Conservation (phyloP, 2,888 invertebrate species). For the Meiosimyza platycephala region DNA sequence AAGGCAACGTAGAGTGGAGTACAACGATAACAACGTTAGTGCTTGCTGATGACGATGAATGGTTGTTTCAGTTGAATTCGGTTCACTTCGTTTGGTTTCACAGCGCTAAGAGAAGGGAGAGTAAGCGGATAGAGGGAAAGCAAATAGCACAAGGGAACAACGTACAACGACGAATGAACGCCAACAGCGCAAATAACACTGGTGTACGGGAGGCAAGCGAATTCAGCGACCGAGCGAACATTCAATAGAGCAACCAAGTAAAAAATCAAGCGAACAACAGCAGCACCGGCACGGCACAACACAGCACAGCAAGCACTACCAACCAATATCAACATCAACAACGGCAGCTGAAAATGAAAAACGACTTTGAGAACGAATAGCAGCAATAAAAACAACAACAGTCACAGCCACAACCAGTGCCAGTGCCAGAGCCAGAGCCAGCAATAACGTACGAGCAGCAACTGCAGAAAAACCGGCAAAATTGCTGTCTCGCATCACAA, state of each 20-base stretch:
- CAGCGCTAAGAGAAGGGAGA: neutral
- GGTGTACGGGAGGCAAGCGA: constrained; percentile 57
- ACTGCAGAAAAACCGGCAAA: constrained; percentile 26
- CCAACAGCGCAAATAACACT: constrained; percentile 55
- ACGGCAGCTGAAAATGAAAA: constrained; percentile 23
- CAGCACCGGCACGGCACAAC: constrained; percentile 10
- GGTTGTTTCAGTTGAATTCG: constrained; percentile 32
- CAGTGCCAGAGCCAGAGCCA: no score
- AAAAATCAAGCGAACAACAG: constrained; percentile 18
- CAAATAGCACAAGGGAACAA: constrained; percentile 26
- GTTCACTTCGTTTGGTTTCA: constrained; percentile 33
- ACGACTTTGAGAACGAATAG: constrained; percentile 4
- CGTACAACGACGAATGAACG: constrained; percentile 48
- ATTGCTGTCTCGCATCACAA: constrained; percentile 31
- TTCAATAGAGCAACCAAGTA: constrained; percentile 23
- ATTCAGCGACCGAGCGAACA: constrained; percentile 55
- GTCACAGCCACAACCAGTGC: constrained; percentile 20
- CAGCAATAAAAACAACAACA: constrained; percentile 11
- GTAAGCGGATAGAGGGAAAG: neutral
- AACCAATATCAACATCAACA: constrained; percentile 8
- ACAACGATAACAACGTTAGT: constrained; percentile 17
- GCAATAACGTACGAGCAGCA: neutral
- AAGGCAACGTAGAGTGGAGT: neutral
- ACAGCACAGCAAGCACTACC: neutral
- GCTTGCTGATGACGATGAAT: constrained; percentile 29